Conservation (phyloP, 1,140 invertebrate genomes). For the Drosophila sulfurigaster region DNA sequence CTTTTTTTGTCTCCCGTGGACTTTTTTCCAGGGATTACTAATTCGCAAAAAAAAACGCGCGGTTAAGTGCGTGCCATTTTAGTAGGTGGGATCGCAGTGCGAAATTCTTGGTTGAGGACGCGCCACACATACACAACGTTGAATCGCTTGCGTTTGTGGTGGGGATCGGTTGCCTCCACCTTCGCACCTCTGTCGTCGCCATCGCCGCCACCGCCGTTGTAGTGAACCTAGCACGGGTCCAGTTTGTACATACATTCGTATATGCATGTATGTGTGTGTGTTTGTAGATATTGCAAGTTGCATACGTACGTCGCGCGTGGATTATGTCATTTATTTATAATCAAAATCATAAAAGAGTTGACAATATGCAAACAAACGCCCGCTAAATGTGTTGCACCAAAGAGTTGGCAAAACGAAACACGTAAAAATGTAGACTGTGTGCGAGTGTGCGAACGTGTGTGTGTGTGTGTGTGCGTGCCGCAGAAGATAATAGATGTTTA, state of each 20-base stretch:
- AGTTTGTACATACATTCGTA: slow-evolving; percentile 59
- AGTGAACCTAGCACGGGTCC: slow-evolving; percentile 61
- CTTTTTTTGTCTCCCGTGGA: slow-evolving; percentile 59
- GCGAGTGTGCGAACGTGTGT: slow-evolving; percentile 39
- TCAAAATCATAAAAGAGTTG: slow-evolving; percentile 57
- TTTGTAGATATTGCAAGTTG: slow-evolving; percentile 59
- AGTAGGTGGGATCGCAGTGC: slow-evolving; percentile 12
- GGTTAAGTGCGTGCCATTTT: slow-evolving; percentile 48
- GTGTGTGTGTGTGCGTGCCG: slow-evolving; percentile 58
- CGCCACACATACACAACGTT: slow-evolving; percentile 10
- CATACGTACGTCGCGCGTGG: slow-evolving; percentile 72
- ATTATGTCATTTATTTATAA: slow-evolving; percentile 83
- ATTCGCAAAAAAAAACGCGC: slow-evolving; percentile 59
- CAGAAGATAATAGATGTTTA: slow-evolving; percentile 70
- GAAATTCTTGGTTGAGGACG: slow-evolving; percentile 16
- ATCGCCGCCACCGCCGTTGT: slow-evolving; percentile 8
- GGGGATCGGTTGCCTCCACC: slow-evolving; percentile 50
- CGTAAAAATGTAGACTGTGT: slow-evolving; percentile 81
- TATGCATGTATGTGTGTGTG: slow-evolving; percentile 32
- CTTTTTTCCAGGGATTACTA: slow-evolving; percentile 64
- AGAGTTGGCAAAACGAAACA: slow-evolving; percentile 61
- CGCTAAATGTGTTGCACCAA: slow-evolving; percentile 72
- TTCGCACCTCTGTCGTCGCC: slow-evolving; percentile 25
- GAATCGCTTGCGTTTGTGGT: slow-evolving; percentile 33
- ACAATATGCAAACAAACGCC: slow-evolving; percentile 64